Conservation (phyloP, 92 coral and sea anemone species). For the Palythoa grandiflora region DNA sequence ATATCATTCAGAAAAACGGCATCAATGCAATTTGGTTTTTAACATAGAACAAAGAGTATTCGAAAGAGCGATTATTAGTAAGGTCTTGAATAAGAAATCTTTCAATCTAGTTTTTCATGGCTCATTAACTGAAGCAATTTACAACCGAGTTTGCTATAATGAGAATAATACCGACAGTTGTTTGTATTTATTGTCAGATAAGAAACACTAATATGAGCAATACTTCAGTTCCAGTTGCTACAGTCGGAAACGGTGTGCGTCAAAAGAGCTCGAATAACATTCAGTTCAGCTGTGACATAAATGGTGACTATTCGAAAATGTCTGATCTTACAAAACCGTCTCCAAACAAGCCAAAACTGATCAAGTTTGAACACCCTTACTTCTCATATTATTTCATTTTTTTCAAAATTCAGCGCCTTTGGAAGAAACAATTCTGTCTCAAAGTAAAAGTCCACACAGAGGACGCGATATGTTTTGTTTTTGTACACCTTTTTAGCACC, state of each 20-base stretch:
- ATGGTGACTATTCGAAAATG: no score
- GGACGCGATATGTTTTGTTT: no score
- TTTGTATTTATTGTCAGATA: slow-evolving; percentile 23
- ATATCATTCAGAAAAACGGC: neutral
- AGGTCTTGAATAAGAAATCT: slow-evolving; percentile 2
- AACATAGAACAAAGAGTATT: neutral
- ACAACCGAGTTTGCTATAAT: slow-evolving; percentile 24
- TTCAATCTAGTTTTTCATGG: neutral
- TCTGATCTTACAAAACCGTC: no score
- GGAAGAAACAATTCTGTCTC: no score
- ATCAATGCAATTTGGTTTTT: neutral
- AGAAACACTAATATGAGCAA: neutral
- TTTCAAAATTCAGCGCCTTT: no score
- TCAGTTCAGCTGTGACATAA: no score
- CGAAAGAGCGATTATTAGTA: neutral
- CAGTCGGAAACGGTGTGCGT: neutral
- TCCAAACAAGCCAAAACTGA: no score
- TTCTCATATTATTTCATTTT: no score
- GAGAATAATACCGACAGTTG: slow-evolving; percentile 17
- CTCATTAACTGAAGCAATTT: slow-evolving; percentile 31
- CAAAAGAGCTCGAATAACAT: no score
- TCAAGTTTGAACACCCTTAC: no score
- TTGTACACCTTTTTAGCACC: no score
- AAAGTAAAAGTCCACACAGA: no score
- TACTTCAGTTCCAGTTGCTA: neutral